phyloP scores from a whole-genome alignment of 2,888 invertebrate genomes.

The Thereva nobilitata region DNA sequence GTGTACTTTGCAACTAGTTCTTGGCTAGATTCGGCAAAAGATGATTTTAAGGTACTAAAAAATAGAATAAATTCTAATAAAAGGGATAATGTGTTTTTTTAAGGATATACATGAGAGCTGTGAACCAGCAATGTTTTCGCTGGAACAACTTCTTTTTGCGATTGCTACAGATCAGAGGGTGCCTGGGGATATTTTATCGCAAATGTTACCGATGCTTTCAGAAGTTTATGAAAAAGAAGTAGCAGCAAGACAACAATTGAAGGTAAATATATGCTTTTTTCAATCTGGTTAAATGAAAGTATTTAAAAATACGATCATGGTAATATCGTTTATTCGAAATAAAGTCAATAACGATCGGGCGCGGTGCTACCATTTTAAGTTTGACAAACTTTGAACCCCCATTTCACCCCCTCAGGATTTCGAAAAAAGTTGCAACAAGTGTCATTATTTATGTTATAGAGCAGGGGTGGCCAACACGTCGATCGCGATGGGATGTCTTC shows the following conservation, averaged over 20 bases:
- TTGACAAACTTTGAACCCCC: no score
- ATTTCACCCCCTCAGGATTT: no score
- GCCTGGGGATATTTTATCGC: constrained; percentile 66
- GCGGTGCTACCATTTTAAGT: no score
- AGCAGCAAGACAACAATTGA: constrained; percentile 66
- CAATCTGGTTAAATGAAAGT: background rate
- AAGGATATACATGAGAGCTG: constrained; percentile 80
- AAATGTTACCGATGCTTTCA: constrained; percentile 65
- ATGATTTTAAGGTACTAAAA: constrained; percentile 74
- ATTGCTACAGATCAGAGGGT: constrained; percentile 72
- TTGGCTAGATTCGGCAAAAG: constrained; percentile 75
- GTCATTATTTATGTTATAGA: no score
- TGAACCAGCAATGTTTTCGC: constrained; percentile 88
- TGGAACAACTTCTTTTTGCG: constrained; percentile 78
- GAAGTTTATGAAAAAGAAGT: constrained; percentile 65
- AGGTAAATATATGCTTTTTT: constrained; percentile 49
- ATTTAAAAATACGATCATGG: background rate
- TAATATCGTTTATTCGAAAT: no score
- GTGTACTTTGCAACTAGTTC: constrained; percentile 84
- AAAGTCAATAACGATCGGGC: no score
- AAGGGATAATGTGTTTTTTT: constrained; percentile 41
- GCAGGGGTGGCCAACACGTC: no score
- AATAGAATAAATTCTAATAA: constrained; percentile 19
- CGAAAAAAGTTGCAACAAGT: no score
- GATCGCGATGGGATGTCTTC: no score